Evolutionary conservation across 2,888 invertebrate genomes (phyloP).

Genomic region (Dynastes hyllus): DNA sequence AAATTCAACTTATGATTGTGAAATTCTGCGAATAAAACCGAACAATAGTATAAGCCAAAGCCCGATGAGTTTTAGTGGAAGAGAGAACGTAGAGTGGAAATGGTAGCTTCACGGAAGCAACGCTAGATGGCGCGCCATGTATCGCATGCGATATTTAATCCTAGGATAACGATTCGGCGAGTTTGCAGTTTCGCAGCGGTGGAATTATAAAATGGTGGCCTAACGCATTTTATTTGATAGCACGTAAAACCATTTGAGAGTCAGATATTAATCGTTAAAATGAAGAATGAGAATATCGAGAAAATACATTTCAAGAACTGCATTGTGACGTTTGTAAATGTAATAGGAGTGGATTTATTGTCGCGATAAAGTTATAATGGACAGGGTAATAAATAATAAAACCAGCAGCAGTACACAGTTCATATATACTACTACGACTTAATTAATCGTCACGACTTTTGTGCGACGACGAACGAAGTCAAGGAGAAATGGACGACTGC

Average conservation of each 20-base stretch:
- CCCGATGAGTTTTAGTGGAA: background rate
- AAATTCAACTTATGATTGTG: background rate
- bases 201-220: conserved; percentile 15
- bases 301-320: background rate
- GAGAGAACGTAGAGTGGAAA: background rate
- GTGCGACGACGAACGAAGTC: conserved; percentile 58
- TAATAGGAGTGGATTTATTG: conserved; percentile 22
- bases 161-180: background rate
- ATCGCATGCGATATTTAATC: conserved; percentile 3
- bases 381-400: conserved; percentile 16
- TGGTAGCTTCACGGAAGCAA: background rate
- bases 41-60: background rate
- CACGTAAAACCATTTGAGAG: background rate
- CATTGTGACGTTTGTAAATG: background rate
- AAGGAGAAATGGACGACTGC: conserved; percentile 61
- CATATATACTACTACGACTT: conserved; percentile 9
- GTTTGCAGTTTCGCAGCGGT: background rate
- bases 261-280: too few species aligned
- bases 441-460: conserved; percentile 52
- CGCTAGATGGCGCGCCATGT: conserved; percentile 48
- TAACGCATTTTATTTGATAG: too few species aligned
- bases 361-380: conserved; percentile 11
- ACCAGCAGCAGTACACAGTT: background rate
- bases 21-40: conserved; percentile 17
- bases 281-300: background rate